Evolutionary conservation across 2,888 invertebrate species (phyloP), one percentile per base, ranked within the genome.

Genomic region (Lasioglossum pauxillum): DNA sequence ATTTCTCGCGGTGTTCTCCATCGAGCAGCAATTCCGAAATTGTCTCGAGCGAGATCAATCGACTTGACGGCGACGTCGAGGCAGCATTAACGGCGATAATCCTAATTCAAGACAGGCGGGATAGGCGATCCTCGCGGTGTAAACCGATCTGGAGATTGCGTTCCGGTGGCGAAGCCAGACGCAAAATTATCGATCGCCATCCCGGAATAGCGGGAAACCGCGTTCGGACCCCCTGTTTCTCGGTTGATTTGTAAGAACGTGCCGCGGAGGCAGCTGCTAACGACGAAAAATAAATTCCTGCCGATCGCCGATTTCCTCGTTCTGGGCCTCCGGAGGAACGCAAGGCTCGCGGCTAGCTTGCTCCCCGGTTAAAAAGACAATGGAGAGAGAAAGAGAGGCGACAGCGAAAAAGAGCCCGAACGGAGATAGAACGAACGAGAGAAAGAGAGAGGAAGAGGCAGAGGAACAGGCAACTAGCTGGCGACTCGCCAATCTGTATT

Each of bases 321-420:
- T 69, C 69, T 38, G 69, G 8, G 5, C 10, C 35, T 67, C 19
- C 67, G 16, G 35, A 8, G 67, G 67, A 67, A 35, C 67, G 67
- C 67, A 64, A 16, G 10, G 12, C 27, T 41, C 60, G 16, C 14
- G 23, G 23, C 23, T 23, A 1, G 46, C 23, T 57, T 27, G 60
- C 41, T 19, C 31, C 27, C 71, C 67, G 44, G 76, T 78, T 73
- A 80, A 87, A 87, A 83, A 77, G 88, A 87, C 88, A 88, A 88
- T 88, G 74, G 57, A 75, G 71, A 16, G 3, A 14, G 38, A 23
- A 41, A 23, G 8, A 27, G 57, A 53, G 57, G 10, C 8, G 10
- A 14, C 23, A n/a, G 53, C 5, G n/a, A n/a, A n/a, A 57, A 57
- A 57, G n/a, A n/a, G n/a, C 19, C 49, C 23, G 7, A 10, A 57